Evolutionary conservation across 2,888 invertebrate genomes (phyloP), one percentile per base, ranked within the genome.

Genomic region (Pristionchus arcanus): DNA sequence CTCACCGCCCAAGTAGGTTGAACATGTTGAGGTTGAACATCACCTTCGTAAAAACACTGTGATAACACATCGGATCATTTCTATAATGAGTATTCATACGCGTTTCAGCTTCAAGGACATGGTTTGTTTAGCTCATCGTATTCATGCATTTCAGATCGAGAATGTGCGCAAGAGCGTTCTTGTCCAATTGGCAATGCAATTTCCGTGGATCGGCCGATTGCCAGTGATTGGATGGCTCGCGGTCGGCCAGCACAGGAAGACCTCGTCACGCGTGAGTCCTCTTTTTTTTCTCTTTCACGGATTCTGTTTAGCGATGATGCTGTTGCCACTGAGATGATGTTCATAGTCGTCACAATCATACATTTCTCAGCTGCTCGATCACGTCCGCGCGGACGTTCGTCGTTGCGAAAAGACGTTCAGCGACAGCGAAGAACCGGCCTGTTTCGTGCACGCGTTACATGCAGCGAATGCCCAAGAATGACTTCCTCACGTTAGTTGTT

Each of bases 391-490:
- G 25, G 85, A 86, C 37, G 85, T 86, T 3, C 25, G 21, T 15
- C 34, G 49, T 1, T 86, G 63, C 15, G 19, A 19, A 34, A 25
- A 31, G 19, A 34, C 53, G 19, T 71, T n/a, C 53, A 34, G 15
- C 21, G 87, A 68, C 28, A 21, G 37, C 68, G 49, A 28, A 2
- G 71, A 89, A 42, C 89, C 89, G 11, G 34, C 2, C 13, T 77
- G 77, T 25, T 89, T 89, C 63, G 89, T 89, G 42, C 42, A 49
- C 42, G 42, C 42, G 42, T 49, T n/a, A 49, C 42, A 49, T 49
- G 42, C 42, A 49, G 42, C 3, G 42, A 49, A 49, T 49, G 42
- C 42, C 42, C 42, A 49, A 9, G 42, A 49, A 9, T 13, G 42
- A 49, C 0, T 49, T 49, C 42, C 42, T 49, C 42, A 49, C 42